Evolutionary conservation across 2,888 invertebrate genomes (phyloP).

Genomic region (Neelides folsomi): DNA sequence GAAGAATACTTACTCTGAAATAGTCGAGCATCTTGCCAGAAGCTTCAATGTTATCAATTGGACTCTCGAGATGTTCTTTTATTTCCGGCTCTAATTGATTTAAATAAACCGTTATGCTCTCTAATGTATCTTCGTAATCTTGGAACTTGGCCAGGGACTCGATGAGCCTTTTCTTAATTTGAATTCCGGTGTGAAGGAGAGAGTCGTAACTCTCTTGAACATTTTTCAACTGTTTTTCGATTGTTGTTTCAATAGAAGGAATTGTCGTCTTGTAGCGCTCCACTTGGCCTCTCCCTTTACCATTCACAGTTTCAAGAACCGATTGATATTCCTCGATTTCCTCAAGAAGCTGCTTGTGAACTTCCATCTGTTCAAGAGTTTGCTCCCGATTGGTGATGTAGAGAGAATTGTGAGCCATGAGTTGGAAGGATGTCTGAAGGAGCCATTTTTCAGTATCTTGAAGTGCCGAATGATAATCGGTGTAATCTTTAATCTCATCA

Average conservation of each 20-base stretch:
- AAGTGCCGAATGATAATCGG: constrained; percentile 70
- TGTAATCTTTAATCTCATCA: constrained; percentile 65
- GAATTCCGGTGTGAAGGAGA: constrained; percentile 70
- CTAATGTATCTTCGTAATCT: constrained; percentile 80
- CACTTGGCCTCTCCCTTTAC: constrained; percentile 70
- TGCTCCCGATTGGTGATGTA: constrained; percentile 84
- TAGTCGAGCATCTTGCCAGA: constrained; percentile 48
- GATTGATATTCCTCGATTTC: constrained; percentile 67
- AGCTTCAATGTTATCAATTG: constrained; percentile 56
- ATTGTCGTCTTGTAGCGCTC: constrained; percentile 60
- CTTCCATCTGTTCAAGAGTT: constrained; percentile 77
- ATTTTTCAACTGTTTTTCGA: constrained; percentile 73
- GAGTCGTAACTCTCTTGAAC: constrained; percentile 89
- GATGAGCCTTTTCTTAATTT: constrained; percentile 73
- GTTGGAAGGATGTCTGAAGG: constrained; percentile 80
- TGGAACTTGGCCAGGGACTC: constrained; percentile 85
- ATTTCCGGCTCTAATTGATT: constrained; percentile 63
- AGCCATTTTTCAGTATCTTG: constrained; percentile 95
- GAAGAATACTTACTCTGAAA: constrained; percentile 50
- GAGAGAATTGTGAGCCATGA: constrained; percentile 89
- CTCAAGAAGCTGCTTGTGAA: constrained; percentile 47
- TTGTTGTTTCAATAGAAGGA: constrained; percentile 59
- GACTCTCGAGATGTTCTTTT: constrained; percentile 55
- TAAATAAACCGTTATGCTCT: constrained; percentile 67
- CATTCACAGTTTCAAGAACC: constrained; percentile 65